phyloP scores from a whole-genome alignment of 2,113 vertebrate species.

The Scophthalmus maximus region DNA sequence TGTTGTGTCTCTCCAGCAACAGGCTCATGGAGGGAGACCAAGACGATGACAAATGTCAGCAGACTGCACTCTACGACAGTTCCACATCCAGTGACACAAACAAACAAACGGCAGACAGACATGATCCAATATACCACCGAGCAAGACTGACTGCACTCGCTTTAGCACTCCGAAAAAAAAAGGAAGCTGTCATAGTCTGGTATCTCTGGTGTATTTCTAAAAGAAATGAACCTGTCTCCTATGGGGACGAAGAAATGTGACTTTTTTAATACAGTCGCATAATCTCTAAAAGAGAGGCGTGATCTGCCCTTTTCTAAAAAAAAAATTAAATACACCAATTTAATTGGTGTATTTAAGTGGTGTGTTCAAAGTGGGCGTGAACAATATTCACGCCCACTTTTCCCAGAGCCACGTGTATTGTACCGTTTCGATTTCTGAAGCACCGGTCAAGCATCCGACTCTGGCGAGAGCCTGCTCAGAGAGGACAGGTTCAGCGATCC shows the following conservation, averaged over 20 bases:
- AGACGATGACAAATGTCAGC: conserved; percentile 72
- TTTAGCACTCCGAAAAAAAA: conserved; percentile 29
- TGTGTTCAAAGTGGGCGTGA: no score
- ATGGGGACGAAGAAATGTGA: conserved; percentile 6
- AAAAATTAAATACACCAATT: not conserved
- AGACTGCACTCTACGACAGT: conserved; percentile 44
- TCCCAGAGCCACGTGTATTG: conserved; percentile 8
- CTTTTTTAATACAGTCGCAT: conserved; percentile 1
- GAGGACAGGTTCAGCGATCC: conserved; percentile 59
- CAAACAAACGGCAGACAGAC: conserved; percentile 56
- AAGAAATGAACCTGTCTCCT: conserved; percentile 22
- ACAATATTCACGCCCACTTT: no score
- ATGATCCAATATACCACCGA: conserved; percentile 55
- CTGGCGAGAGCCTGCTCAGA: conserved; percentile 28
- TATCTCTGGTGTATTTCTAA: not conserved
- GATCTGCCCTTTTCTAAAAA: not conserved
- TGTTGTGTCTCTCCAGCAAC: conserved; percentile 66
- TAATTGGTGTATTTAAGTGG: no score
- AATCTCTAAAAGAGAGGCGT: not conserved
- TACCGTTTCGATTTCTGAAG: conserved; percentile 30
- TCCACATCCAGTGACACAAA: conserved; percentile 54
- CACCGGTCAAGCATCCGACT: conserved; percentile 48
- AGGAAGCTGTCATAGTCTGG: conserved; percentile 45
- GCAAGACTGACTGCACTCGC: conserved; percentile 48
- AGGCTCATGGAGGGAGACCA: conserved; percentile 74